Evolutionary conservation across 2,113 vertebrate species (phyloP), one percentile per base, ranked within the genome.

Genomic region (Blennius ocellaris): DNA sequence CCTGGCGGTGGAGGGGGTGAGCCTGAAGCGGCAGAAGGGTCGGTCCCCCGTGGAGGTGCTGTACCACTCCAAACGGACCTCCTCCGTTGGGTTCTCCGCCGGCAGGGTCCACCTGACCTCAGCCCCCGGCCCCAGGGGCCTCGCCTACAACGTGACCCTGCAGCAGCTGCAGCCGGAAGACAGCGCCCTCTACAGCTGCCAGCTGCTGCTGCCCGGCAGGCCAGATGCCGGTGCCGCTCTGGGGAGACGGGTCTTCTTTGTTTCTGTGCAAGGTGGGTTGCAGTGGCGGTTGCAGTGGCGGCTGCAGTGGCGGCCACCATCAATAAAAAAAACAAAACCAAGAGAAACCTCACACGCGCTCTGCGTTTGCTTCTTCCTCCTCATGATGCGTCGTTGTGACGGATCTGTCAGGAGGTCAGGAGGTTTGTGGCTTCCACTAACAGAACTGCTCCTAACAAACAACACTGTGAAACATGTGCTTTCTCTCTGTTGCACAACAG

Each of bases 261-360:
- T 93, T 38, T 90, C 90, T 6, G 91, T 93, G 70, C 62, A 89
- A 92, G 91, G 92, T 92, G 82, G 89, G 87, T 87, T 11, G 8
- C 48, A 12, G 71, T 30, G 21, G 21, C 2, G 21, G 21, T 4
- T 30, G n/a, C n/a, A n/a, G n/a, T n/a, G n/a, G n/a, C n/a, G 89
- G 87, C 86, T 11, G 8, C 48, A 12, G 71, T 30, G 21, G 21
- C 2, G 21, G 21, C 21, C 21, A 30, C 21, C 21, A 30, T 30
- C 21, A 4, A 30, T 30, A 30, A 30, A 30, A 30, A 30, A 30
- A 30, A n/a, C n/a, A n/a, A 30, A 30, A 30, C 21, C 2, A 30
- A 30, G 4, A 30, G 4, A 30, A 2, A 30, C 21, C 21, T 30
- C 37, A 17, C 11, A 10, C 49, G 10, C 3, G 10, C 49, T 10